phyloP scores from a whole-genome alignment of 1,140 invertebrate species.

The Ridgeia piscesae region DNA sequence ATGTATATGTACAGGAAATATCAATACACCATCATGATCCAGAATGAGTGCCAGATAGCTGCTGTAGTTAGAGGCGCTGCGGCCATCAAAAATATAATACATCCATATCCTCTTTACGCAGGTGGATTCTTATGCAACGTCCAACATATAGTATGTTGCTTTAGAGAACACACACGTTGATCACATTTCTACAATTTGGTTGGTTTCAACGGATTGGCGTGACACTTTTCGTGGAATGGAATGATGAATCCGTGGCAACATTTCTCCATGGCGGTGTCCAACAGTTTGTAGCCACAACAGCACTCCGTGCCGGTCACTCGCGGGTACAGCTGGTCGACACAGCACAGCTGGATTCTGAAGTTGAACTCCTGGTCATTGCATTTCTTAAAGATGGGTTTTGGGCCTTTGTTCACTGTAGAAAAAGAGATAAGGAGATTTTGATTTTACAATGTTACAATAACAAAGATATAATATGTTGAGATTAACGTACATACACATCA shows the following conservation, averaged over 20 bases:
- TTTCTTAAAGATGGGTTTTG: background rate
- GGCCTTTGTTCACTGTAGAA: background rate
- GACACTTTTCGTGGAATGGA: background rate
- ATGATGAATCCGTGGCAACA: background rate
- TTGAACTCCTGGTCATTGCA: background rate
- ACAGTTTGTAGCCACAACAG: background rate
- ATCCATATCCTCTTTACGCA: background rate
- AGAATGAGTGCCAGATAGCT: background rate
- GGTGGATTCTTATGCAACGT: background rate
- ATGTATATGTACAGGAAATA: background rate
- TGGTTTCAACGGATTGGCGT: background rate
- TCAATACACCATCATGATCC: background rate
- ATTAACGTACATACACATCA: no score
- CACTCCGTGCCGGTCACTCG: background rate
- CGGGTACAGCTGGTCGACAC: background rate
- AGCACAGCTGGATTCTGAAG: background rate
- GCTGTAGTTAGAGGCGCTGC: no score
- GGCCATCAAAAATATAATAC: background rate
- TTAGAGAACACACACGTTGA: background rate
- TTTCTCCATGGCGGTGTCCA: background rate
- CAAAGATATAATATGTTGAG: no score
- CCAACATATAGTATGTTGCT: background rate
- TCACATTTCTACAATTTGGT: background rate
- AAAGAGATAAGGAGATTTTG: background rate
- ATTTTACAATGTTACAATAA: no score